Conservation (phyloP, 2,888 invertebrate genomes). For the Schizaphis graminum region DNA sequence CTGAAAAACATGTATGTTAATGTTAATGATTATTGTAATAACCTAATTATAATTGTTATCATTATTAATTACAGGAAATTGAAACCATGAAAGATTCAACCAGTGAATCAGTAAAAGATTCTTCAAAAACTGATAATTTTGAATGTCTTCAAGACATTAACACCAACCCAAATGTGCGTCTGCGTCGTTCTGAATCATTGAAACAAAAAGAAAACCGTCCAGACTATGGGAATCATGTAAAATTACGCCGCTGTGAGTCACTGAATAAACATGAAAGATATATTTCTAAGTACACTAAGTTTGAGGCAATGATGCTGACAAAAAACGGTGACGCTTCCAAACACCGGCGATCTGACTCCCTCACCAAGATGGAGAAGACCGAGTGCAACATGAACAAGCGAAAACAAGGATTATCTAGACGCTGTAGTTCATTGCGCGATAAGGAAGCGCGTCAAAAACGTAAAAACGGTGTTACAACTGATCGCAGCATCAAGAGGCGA, state of each 20-base stretch:
- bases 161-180: constrained; percentile 64
- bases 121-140: constrained; percentile 27
- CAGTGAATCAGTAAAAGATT: constrained; percentile 43
- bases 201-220: constrained; percentile 72
- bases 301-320: constrained; percentile 71
- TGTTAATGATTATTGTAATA: not conserved
- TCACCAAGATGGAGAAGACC: constrained; percentile 82
- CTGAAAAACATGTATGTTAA: constrained; percentile 56
- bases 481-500: constrained; percentile 86
- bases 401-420: constrained; percentile 73
- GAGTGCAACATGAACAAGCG: constrained; percentile 85
- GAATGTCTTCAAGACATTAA: constrained; percentile 60
- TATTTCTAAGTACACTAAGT: constrained; percentile 69
- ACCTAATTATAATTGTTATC: not conserved
- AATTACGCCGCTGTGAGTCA: constrained; percentile 69
- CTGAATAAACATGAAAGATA: constrained; percentile 69
- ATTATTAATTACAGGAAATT: constrained; percentile 56
- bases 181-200: constrained; percentile 68
- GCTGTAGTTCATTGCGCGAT: constrained; percentile 70
- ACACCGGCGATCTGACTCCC: constrained; percentile 76
- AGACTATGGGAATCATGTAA: constrained; percentile 68
- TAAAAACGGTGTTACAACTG: constrained; percentile 81
- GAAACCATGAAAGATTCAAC: constrained; percentile 59
- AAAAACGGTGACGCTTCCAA: constrained; percentile 70
- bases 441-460: constrained; percentile 75